These are phyloP conservation scores for Phalacrocorax aristotelis DNA, from an alignment of 2,113 vertebrate genomes.

Conservation along the genomic window DNA sequence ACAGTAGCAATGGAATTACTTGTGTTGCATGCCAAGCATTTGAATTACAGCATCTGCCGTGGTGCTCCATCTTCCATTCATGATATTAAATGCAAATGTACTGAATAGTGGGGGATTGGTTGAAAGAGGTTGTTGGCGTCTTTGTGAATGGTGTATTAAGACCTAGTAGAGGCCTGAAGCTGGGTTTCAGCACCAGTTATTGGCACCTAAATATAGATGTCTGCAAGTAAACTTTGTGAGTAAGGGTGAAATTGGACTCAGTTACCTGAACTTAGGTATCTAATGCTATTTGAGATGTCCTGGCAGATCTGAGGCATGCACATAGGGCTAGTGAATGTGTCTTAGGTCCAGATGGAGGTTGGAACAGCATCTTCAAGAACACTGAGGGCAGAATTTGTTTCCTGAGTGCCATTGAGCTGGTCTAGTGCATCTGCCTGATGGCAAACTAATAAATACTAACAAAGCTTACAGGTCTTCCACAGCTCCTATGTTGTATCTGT, in stretches of 20 bases:
- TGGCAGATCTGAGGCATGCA: not conserved
- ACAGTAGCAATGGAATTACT: not conserved
- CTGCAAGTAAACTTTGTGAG: not conserved
- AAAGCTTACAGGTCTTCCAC: not conserved
- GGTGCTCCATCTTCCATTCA: not conserved
- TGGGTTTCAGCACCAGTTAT: not conserved
- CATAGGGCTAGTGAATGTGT: not conserved
- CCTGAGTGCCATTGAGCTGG: not conserved
- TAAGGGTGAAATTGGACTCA: not conserved
- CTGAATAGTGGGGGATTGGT: not conserved
- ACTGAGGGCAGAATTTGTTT: not conserved
- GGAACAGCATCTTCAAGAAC: not conserved
- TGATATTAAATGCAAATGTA: not conserved
- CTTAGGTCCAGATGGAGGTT: not conserved
- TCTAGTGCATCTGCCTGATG: not conserved
- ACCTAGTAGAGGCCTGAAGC: not conserved
- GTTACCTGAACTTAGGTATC: not conserved
- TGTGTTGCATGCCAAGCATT: not conserved
- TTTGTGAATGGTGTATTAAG: not conserved
- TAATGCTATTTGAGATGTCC: not conserved
- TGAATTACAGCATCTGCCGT: not conserved
- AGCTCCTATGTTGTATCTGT: not conserved
- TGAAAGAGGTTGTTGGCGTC: not conserved
- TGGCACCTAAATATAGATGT: not conserved
- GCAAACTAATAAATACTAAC: not conserved